Conservation (phyloP, 1,140 invertebrate species). For the Pristionchus pacificus region DNA sequence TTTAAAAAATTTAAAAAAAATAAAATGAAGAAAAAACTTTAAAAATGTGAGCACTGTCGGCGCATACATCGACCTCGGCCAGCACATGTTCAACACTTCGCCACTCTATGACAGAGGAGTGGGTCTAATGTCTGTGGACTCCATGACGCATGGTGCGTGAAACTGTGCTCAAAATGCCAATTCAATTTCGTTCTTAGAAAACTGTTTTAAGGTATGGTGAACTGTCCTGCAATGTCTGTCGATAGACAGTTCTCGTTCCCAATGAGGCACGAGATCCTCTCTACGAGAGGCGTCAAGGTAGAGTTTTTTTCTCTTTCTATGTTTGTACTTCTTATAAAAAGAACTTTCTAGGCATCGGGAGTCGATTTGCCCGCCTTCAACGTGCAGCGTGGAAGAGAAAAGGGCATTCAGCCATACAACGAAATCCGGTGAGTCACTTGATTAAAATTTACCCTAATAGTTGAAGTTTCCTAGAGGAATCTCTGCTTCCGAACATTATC, state of each 20-base stretch:
- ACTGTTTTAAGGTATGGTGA: constrained; percentile 22
- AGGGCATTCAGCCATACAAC: constrained; percentile 74
- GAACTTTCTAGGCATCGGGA: constrained; percentile 57
- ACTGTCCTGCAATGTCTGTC: constrained; percentile 17
- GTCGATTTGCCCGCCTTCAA: constrained; percentile 77
- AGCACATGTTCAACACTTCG: constrained; percentile 30
- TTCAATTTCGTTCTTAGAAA: too few species aligned
- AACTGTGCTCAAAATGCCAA: too few species aligned
- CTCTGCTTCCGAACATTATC: too few species aligned
- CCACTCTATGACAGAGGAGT: constrained; percentile 7
- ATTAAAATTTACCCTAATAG: neutral
- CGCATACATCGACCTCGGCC: constrained; percentile 9
- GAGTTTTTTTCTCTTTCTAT: too few species aligned
- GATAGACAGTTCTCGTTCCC: constrained; percentile 24
- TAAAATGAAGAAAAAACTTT: too few species aligned
- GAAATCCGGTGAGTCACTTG: constrained; percentile 7
- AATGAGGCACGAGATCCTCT: constrained; percentile 30
- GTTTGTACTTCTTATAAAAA: too few species aligned
- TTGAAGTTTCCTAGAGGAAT: too few species aligned
- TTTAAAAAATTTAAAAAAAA: too few species aligned
- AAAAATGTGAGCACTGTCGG: neutral
- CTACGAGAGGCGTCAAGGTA: too few species aligned
- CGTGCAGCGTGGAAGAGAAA: constrained; percentile 82
- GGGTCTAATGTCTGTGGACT: neutral
- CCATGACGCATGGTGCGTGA: neutral